Conservation (phyloP, 2,888 invertebrate species). For the Geophilus truncorum region DNA sequence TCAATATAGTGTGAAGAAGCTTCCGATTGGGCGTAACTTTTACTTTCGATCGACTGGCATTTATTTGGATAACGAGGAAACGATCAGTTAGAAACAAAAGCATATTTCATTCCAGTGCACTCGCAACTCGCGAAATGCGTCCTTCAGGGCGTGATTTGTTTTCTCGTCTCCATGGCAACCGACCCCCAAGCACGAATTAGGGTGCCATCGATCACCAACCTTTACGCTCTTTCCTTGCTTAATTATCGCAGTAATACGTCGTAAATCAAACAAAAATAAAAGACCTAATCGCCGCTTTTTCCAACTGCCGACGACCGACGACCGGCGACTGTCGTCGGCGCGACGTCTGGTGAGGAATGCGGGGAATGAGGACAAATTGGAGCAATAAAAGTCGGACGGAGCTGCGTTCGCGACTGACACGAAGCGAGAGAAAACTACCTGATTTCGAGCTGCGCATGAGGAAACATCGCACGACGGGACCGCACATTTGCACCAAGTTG, state of each 20-base stretch:
- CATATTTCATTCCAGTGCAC: background rate
- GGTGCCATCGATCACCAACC: background rate
- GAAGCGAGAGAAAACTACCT: conserved; percentile 44
- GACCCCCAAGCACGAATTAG: background rate
- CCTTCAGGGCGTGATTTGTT: conserved; percentile 2
- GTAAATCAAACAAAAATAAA: too few relatives aligned
- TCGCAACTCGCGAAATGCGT: background rate
- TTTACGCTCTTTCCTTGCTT: too few relatives aligned
- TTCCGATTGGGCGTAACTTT: too few relatives aligned
- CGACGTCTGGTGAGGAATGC: background rate
- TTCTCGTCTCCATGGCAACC: background rate
- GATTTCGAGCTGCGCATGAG: conserved; percentile 52
- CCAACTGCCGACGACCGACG: too few relatives aligned
- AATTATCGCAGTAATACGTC: too few relatives aligned
- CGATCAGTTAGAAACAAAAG: background rate
- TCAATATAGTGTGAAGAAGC: too few relatives aligned
- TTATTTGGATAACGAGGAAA: background rate
- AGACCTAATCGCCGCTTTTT: too few relatives aligned
- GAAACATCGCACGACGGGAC: conserved; percentile 52
- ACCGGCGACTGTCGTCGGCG: too few relatives aligned
- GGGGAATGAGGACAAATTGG: background rate
- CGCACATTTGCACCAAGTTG: conserved; percentile 50
- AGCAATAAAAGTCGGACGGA: background rate
- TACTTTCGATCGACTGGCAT: background rate
- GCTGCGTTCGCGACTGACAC: conserved; percentile 8